phyloP scores from a whole-genome alignment of 2,113 vertebrate species.

The Scytalopus superciliaris region DNA sequence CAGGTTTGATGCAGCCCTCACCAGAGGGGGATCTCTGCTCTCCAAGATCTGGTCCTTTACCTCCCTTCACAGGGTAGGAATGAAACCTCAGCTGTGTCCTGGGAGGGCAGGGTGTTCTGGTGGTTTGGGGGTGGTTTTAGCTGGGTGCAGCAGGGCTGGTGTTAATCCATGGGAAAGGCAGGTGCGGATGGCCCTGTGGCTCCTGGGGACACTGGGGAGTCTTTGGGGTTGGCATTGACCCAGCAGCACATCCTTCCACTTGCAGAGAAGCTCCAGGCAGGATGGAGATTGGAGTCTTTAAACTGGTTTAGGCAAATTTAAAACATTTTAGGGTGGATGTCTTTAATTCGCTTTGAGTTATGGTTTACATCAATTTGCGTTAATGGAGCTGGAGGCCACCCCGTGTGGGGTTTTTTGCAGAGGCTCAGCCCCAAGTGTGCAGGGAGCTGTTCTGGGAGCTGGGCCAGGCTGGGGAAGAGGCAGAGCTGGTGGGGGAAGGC shows the following conservation, averaged over 20 bases:
- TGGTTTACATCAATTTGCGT: background rate
- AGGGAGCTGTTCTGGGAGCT: background rate
- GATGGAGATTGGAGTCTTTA: background rate
- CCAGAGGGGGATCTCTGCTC: background rate
- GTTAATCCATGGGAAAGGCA: accelerated
- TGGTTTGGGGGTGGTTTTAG: background rate
- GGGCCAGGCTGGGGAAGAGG: background rate
- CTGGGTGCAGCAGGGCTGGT: background rate
- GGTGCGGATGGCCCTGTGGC: background rate
- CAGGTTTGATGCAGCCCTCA: background rate
- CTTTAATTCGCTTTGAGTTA: background rate
- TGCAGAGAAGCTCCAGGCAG: background rate
- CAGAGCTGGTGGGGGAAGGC: background rate
- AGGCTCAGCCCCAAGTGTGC: background rate
- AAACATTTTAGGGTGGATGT: background rate
- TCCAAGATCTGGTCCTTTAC: background rate
- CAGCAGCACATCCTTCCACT: background rate
- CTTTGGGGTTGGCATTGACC: background rate
- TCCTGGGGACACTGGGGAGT: accelerated
- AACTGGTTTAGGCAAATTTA: background rate
- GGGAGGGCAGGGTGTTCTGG: accelerated
- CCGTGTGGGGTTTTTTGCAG: background rate
- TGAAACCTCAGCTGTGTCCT: accelerated
- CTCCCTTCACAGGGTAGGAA: background rate
- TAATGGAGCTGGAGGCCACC: background rate